phyloP scores from a whole-genome alignment of 2,113 vertebrate species.

The Lates calcarifer region DNA sequence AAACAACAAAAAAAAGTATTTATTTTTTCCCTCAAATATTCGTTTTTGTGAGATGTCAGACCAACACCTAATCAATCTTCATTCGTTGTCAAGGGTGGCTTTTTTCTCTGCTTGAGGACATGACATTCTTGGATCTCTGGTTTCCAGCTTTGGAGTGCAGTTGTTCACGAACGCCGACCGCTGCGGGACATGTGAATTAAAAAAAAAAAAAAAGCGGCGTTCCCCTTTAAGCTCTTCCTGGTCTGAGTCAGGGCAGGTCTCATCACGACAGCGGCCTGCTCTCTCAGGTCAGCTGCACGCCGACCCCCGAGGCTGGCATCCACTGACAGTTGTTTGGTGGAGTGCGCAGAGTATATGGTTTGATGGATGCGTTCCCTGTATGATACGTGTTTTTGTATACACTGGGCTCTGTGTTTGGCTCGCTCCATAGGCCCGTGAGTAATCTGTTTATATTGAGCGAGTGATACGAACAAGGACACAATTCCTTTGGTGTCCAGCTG shows the following conservation, averaged over 20 bases:
- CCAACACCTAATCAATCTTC: conserved; percentile 24
- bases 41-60: neutral
- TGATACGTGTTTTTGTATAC: conserved; percentile 67
- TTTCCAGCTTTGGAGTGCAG: conserved; percentile 51
- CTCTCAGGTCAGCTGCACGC: conserved; percentile 53
- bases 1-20: neutral
- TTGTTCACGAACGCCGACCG: conserved; percentile 50
- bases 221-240: conserved; percentile 9
- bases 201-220: too few relatives aligned
- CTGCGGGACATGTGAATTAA: conserved; percentile 38
- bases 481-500: conserved; percentile 76
- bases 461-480: conserved; percentile 61
- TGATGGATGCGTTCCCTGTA: conserved; percentile 67
- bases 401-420: conserved; percentile 71
- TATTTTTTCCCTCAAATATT: too few relatives aligned
- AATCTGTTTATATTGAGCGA: conserved; percentile 77
- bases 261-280: neutral
- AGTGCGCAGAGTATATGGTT: conserved; percentile 25
- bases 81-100: conserved; percentile 10
- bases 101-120: neutral
- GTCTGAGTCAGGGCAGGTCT: conserved; percentile 13
- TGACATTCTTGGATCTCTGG: conserved; percentile 59
- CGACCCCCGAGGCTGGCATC: conserved; percentile 39
- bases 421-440: conserved; percentile 48
- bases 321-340: conserved; percentile 66